Evolutionary conservation across 1,140 invertebrate species (phyloP).

Genomic region (Brachionus manjavacas): DNA sequence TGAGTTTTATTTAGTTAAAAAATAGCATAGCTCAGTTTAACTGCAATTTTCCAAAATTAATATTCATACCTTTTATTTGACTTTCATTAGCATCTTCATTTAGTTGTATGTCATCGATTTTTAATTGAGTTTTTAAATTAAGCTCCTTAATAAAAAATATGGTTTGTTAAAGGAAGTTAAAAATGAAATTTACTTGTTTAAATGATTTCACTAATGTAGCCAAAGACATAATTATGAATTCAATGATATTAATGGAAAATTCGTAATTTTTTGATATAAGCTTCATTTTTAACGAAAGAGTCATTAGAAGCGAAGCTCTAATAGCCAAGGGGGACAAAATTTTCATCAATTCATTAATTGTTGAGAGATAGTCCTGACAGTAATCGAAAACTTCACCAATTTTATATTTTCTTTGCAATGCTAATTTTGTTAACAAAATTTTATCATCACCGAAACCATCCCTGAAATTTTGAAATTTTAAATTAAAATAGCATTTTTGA

Average conservation of each 20-base stretch:
- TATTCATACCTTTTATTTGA: constrained; percentile 1
- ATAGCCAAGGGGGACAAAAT: constrained; percentile 2
- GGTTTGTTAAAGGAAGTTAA: not conserved
- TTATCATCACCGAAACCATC: constrained; percentile 29
- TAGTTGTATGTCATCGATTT: not conserved
- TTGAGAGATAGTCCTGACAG: constrained; percentile 2
- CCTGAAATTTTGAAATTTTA: not conserved
- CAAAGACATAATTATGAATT: constrained; percentile 17
- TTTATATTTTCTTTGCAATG: constrained; percentile 33
- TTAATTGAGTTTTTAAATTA: not conserved
- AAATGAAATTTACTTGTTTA: not conserved
- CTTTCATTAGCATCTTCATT: not conserved
- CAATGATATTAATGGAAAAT: constrained; percentile 5
- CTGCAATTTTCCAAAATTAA: not conserved
- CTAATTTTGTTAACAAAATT: constrained; percentile 27
- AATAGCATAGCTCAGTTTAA: not conserved
- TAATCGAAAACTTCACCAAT: constrained; percentile 31
- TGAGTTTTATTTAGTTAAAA: not conserved
- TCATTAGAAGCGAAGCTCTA: constrained; percentile 1
- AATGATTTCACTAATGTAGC: not conserved
- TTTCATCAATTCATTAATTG: constrained; percentile 21
- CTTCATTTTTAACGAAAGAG: constrained; percentile 15
- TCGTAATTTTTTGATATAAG: constrained; percentile 36
- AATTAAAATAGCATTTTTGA: not conserved
- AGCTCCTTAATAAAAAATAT: not conserved